Conservation (phyloP, 2,888 invertebrate species). For the Cacoxenus indagator region DNA sequence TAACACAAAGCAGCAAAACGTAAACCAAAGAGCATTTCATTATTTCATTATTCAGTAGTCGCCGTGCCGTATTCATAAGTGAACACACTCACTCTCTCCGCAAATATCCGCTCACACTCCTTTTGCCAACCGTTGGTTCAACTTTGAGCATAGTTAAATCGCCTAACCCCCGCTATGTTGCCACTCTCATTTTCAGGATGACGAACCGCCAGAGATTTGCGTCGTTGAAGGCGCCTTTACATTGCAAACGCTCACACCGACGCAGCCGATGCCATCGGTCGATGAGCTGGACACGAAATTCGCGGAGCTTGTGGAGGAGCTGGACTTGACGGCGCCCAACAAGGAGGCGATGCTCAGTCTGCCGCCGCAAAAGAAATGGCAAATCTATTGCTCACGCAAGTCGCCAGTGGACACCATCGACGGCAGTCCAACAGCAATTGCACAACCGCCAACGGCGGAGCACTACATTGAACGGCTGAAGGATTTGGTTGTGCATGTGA, state of each 20-base stretch:
- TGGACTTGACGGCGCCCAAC: conserved; percentile 93
- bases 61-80: too few species aligned
- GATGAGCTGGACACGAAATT: conserved; percentile 95
- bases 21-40: too few species aligned
- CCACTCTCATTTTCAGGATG: too few species aligned
- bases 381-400: conserved; percentile 93
- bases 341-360: conserved; percentile 94
- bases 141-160: too few species aligned
- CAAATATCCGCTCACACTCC: too few species aligned
- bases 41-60: too few species aligned
- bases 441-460: conserved; percentile 85
- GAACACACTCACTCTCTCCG: too few species aligned
- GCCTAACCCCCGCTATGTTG: too few species aligned
- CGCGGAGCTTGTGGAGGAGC: conserved; percentile 94
- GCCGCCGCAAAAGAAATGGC: conserved; percentile 97
- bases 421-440: conserved; percentile 74
- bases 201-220: conserved; percentile 96
- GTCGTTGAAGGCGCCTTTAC: conserved; percentile 92
- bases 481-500: conserved; percentile 77
- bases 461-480: conserved; percentile 92
- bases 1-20: too few species aligned
- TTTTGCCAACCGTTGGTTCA: too few species aligned
- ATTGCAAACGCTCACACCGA: conserved; percentile 90
- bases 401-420: conserved; percentile 76
- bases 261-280: conserved; percentile 93